A percentile compares a stretch with the other conserved stretches of the same genome.
Evolutionary conservation across 2,113 vertebrate species (phyloP).

Genomic region (Plecturocebus donacophilus): DNA sequence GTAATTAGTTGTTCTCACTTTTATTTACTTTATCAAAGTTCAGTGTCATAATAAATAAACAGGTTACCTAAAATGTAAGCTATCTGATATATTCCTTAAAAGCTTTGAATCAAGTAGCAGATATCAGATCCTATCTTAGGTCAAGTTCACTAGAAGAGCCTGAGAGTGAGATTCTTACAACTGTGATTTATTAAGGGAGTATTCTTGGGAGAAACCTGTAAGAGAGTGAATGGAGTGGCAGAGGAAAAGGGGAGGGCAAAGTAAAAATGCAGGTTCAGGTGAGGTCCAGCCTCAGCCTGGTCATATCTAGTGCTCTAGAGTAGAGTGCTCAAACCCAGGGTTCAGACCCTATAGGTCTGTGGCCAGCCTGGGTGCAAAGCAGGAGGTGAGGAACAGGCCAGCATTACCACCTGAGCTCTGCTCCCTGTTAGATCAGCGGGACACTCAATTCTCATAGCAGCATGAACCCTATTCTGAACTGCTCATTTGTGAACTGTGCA

Average conservation of each 20-base stretch:
- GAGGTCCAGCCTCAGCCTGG: not conserved
- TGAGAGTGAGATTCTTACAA: not conserved
- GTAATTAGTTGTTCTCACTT: not conserved
- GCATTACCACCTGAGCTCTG: too few relatives aligned
- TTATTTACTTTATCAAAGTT: not conserved
- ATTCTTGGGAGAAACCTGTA: not conserved
- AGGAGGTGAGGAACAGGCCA: too few relatives aligned
- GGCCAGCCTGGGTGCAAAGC: too few relatives aligned
- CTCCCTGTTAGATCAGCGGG: too few relatives aligned
- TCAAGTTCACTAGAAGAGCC: not conserved
- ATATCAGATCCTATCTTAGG: not conserved
- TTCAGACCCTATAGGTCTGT: too few relatives aligned
- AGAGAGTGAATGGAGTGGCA: not conserved
- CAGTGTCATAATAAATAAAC: not conserved
- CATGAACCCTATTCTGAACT: too few relatives aligned
- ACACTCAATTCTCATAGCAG: too few relatives aligned
- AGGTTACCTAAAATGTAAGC: not conserved
- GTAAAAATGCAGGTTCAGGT: not conserved
- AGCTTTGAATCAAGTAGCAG: not conserved
- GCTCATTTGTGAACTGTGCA: too few relatives aligned
- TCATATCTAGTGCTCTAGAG: not conserved
- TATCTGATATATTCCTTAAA: not conserved
- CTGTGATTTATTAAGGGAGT: not conserved
- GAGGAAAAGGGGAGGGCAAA: not conserved
- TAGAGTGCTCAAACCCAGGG: not conserved